Base-by-base conservation (phyloP, 2,888 invertebrate species). In the Esperia sulphurella region DNA sequence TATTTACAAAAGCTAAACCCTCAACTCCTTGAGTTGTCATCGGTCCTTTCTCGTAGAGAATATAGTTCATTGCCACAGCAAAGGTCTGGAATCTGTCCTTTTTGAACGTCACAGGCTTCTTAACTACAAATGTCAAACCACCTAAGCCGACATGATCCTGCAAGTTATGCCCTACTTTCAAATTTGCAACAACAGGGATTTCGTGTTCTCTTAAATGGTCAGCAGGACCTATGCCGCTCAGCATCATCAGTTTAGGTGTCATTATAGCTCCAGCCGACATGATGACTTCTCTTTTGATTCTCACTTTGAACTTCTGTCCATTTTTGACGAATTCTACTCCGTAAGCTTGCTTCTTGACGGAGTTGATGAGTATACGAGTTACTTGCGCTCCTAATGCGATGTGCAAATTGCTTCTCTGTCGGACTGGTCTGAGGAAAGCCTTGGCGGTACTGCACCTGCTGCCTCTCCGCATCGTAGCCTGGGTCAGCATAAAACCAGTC, bases 61-160 rank as follows among this genome's bases (percentile, higher is more conserved):
- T 93, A 71, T 96, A 96, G 65, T 96, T 95, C 91, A 96, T 90
- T 21, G 94, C 93, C 0, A 95, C 95, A 1, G 93, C 90, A 41
- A 95, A 85, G 0, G 93, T 94, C 76, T 96, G 95, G 63, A 94
- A 96, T 42, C 96, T 92, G 43, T 91, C 91, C 59, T 94, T 94
- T 45, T 93, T 95, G 52, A 96, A 93, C 0, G 95, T 94, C 1
- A 96, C 90, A 0, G 96, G 95, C 40, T 95, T 94, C 72, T 96
- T 94, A 0, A 97, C 91, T 1, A 96, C 84, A 67, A 96, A 97
- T 3, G 96, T 96, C 1, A 96, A 79, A 0, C 96, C 96, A 1
- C 96, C 96, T 1, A 96, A 82, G 0, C 96, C 96, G 0, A 97
- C 95, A 73, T 97, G 97, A 69, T 97, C 97, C 75, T 97, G 97